These are phyloP conservation scores for Chalcis sispes DNA, from an alignment of 2,888 invertebrate species.

Conservation along the genomic window DNA sequence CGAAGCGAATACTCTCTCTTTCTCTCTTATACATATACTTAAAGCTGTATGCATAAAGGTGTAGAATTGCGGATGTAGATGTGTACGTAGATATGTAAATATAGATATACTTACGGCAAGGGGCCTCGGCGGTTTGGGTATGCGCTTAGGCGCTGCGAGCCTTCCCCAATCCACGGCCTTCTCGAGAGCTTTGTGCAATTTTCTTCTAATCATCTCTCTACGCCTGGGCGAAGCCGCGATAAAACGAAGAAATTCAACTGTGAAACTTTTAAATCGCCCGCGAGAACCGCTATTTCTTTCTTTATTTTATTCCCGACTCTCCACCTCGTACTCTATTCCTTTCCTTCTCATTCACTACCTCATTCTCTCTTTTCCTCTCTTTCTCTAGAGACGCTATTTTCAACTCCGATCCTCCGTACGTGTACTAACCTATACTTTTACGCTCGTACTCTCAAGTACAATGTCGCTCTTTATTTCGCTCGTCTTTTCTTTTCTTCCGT, in stretches of 20 bases:
- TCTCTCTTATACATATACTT: too few species aligned
- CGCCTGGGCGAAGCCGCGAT: slow-evolving; percentile 13
- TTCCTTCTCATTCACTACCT: not conserved
- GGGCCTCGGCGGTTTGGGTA: slow-evolving; percentile 54
- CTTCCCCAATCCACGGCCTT: slow-evolving; percentile 67
- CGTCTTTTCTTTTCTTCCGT: not conserved
- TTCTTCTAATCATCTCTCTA: slow-evolving; percentile 62
- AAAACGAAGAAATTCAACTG: slow-evolving; percentile 47
- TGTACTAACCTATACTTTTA: not conserved
- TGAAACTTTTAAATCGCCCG: slow-evolving; percentile 49
- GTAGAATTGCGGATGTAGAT: not conserved
- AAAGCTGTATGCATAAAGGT: too few species aligned
- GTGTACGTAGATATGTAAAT: not conserved
- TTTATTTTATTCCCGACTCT: not conserved
- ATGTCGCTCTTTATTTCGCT: not conserved
- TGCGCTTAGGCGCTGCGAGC: slow-evolving; percentile 63
- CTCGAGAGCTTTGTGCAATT: slow-evolving; percentile 59
- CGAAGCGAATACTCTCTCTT: too few species aligned
- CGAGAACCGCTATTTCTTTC: slow-evolving; percentile 7
- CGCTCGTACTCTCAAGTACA: slow-evolving; percentile 1
- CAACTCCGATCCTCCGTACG: slow-evolving; percentile 27
- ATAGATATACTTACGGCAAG: slow-evolving; percentile 58
- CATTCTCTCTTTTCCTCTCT: slow-evolving; percentile 1
- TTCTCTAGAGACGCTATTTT: slow-evolving; percentile 11
- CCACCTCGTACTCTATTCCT: not conserved